These are phyloP conservation scores for Sebastes miniatus DNA, from an alignment of 2,797 vertebrate species.

Conservation along the genomic window DNA sequence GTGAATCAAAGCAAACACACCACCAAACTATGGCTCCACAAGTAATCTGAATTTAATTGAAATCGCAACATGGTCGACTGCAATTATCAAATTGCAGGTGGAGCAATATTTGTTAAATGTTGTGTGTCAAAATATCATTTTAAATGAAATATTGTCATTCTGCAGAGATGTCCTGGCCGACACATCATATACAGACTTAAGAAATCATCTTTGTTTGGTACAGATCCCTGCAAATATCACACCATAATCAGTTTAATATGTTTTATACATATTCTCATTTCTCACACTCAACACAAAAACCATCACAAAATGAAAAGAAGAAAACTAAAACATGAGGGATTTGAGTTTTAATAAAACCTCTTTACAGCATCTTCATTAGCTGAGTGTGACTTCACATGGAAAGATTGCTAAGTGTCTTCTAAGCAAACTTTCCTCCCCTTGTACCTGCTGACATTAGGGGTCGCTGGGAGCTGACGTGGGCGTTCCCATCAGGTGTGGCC, in stretches of 20 bases:
- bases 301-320: neutral
- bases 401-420: neutral
- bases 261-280: neutral
- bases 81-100: too few relatives aligned
- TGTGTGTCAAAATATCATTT: too few relatives aligned
- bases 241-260: too few relatives aligned
- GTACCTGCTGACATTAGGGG: slow-evolving; percentile 80
- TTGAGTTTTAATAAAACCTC: neutral
- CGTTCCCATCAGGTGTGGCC: slow-evolving; percentile 82
- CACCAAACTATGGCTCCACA: neutral
- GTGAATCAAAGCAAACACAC: neutral
- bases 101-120: too few relatives aligned
- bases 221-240: too few relatives aligned
- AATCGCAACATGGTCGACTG: too few relatives aligned
- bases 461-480: slow-evolving; percentile 88
- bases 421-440: neutral
- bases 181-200: too few relatives aligned
- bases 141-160: too few relatives aligned
- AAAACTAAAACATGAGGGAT: neutral
- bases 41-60: too few relatives aligned
- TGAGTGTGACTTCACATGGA: neutral
- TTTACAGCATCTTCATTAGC: neutral
- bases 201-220: too few relatives aligned
- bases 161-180: too few relatives aligned
- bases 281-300: neutral